A percentile compares a stretch with the other conserved stretches of the same genome.
These are phyloP conservation scores for Gadopsis bispinosus DNA, from an alignment of 2,797 vertebrate species.

Conservation along the genomic window DNA sequence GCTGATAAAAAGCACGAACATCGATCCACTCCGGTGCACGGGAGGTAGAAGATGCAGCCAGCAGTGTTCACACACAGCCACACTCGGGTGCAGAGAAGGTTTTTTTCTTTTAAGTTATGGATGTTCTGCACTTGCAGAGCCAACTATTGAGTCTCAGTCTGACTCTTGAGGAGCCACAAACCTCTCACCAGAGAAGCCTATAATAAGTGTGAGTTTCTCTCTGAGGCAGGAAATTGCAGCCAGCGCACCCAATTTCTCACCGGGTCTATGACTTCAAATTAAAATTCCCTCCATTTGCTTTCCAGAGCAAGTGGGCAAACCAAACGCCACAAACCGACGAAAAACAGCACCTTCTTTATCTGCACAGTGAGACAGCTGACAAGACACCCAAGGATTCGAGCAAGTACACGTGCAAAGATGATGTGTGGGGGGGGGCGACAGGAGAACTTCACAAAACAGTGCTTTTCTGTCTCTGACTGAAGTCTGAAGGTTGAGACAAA, in stretches of 20 bases:
- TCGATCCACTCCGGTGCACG: conserved; percentile 40
- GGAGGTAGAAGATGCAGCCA: conserved; percentile 15
- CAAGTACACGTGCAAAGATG: neutral
- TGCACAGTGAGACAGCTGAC: conserved; percentile 37
- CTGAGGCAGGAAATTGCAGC: conserved; percentile 59
- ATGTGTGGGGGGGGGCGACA: neutral
- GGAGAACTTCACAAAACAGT: conserved; percentile 22
- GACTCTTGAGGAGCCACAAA: conserved; percentile 24
- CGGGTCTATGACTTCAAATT: conserved; percentile 46
- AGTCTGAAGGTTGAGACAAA: conserved; percentile 41
- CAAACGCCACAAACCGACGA: conserved; percentile 38
- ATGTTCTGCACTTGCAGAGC: conserved; percentile 15
- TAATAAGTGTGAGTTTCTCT: conserved; percentile 57
- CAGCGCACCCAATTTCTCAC: conserved; percentile 53
- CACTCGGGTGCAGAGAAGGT: neutral
- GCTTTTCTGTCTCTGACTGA: conserved; percentile 39
- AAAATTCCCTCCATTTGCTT: conserved; percentile 48
- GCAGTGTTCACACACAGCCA: neutral
- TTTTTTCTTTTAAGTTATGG: neutral
- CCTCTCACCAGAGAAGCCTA: conserved; percentile 35
- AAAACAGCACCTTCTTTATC: conserved; percentile 34
- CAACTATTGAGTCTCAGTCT: conserved; percentile 42
- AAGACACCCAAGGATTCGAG: conserved; percentile 15
- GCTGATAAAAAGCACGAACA: conserved; percentile 43
- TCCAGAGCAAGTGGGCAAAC: conserved; percentile 38